A percentile compares a stretch with the other conserved stretches of the same genome.
Conservation (phyloP, 2,888 invertebrate species). For the Agriopis aurantiaria region DNA sequence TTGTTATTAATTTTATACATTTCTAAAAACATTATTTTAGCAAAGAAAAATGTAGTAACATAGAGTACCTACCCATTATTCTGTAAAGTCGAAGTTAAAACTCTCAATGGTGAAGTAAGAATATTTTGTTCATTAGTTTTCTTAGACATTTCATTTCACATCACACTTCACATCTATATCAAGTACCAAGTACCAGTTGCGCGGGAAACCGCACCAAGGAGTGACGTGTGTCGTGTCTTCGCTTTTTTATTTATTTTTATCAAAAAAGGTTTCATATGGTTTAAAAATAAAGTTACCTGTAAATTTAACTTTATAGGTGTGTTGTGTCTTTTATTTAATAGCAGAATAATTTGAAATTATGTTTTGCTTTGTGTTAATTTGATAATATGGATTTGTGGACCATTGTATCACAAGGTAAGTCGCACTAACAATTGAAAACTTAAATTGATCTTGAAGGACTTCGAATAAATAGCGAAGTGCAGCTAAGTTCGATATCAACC, state of each 20-base stretch:
- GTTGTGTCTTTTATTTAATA: background rate
- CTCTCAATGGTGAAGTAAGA: too few relatives aligned
- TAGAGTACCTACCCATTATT: too few relatives aligned
- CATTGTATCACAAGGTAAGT: conserved; percentile 28
- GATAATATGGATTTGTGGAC: conserved; percentile 30
- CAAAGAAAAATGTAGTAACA: too few relatives aligned
- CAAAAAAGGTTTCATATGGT: background rate
- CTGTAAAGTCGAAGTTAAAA: too few relatives aligned
- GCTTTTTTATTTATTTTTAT: background rate
- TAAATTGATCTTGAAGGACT: conserved; percentile 9
- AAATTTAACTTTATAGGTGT: conserved; percentile 8
- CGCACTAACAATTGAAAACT: conserved; percentile 19
- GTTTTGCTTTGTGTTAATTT: conserved; percentile 25
- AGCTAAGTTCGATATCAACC: background rate
- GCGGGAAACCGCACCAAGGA: conserved; percentile 68
- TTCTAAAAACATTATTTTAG: too few relatives aligned
- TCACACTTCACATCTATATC: background rate
- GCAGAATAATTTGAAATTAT: background rate
- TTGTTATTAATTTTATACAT: too few relatives aligned
- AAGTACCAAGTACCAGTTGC: conserved; percentile 57
- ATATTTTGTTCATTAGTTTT: too few relatives aligned
- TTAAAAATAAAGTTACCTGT: conserved; percentile 10
- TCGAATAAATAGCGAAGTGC: too few relatives aligned
- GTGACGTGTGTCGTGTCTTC: conserved; percentile 2
- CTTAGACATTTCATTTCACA: too few relatives aligned